Evolutionary conservation across 1,140 invertebrate species (phyloP), one percentile per base, ranked within the genome.

Genomic region (Scaptodrosophila lebanonensis): DNA sequence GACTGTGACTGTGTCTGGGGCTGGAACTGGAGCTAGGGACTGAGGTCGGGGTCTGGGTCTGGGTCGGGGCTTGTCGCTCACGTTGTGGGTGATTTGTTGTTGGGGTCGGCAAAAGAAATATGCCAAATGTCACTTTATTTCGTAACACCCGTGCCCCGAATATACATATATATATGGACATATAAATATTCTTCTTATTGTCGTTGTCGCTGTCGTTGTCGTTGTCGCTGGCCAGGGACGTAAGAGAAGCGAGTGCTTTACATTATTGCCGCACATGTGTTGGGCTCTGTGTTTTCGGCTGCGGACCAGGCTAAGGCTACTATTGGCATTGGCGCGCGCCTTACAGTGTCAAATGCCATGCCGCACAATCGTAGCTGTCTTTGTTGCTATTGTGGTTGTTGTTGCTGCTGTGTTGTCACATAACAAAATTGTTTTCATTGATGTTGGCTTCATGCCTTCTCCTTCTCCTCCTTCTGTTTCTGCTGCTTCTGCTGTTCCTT

Each of bases 141-240:
- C 22, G 22, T 25, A 25, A 25, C 22, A 25, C 3, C 8, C 22
- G 8, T 25, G 22, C 22, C 8, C 3, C 8, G 22, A 25, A 3
- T 25, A 8, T 25, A 8, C 22, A 25, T 3, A 25, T n/a, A n/a
- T n/a, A n/a, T n/a, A n/a, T n/a, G n/a, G n/a, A n/a, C n/a, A n/a
- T n/a, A n/a, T n/a, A n/a, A n/a, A n/a, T n/a, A n/a, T n/a, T n/a
- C n/a, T n/a, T n/a, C n/a, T n/a, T n/a, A n/a, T n/a, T n/a, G n/a
- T n/a, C n/a, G n/a, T 65, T 48, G 18, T 50, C 36, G 33, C 39
- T 53, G 38, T 68, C 51, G 58, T 53, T 60, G 30, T 25, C 39
- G 44, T 58, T 53, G 58, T 33, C 38, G 57, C 58, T 60, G 45
- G 58, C 29, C 52, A 53, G 39, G 66, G 72, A 72, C 59, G 59